phyloP scores from a whole-genome alignment of 2,797 vertebrate species.

The Rachycentron canadum region DNA sequence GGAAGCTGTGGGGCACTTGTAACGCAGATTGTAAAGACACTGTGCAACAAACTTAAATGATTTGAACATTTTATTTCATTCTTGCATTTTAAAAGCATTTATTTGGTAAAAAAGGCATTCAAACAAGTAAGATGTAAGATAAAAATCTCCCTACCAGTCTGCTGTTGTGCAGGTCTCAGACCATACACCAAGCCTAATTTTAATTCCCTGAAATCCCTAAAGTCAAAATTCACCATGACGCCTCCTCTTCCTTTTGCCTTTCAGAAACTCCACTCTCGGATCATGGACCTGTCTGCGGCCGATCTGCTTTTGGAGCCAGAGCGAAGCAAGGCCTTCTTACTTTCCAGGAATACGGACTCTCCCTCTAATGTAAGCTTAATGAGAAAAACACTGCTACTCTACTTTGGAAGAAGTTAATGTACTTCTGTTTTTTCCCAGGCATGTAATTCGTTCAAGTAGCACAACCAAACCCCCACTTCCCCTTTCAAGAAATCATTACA shows the following conservation, averaged over 20 bases:
- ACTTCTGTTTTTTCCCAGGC: not conserved
- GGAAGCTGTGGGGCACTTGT: conserved; percentile 38
- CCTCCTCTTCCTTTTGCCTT: conserved; percentile 54
- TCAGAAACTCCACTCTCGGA: conserved; percentile 91
- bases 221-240: conserved; percentile 30
- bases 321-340: conserved; percentile 82
- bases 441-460: conserved; percentile 62
- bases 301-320: conserved; percentile 89
- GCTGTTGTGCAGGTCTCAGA: conserved; percentile 8
- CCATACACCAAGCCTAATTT: not conserved
- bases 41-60: not conserved
- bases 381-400: not conserved
- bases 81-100: conserved; percentile 3
- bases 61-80: not conserved
- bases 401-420: not conserved
- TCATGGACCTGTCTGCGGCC: conserved; percentile 90
- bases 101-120: not conserved
- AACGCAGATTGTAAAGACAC: not conserved
- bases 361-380: conserved; percentile 84
- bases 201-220: conserved; percentile 13
- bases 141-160: conserved; percentile 2
- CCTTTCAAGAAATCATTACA: conserved; percentile 80
- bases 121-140: not conserved
- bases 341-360: conserved; percentile 79
- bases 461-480: conserved; percentile 57